A percentile compares a stretch with the other conserved stretches of the same genome.
phyloP scores from a whole-genome alignment of 2,797 vertebrate species.

The Sebastes diaconus region DNA sequence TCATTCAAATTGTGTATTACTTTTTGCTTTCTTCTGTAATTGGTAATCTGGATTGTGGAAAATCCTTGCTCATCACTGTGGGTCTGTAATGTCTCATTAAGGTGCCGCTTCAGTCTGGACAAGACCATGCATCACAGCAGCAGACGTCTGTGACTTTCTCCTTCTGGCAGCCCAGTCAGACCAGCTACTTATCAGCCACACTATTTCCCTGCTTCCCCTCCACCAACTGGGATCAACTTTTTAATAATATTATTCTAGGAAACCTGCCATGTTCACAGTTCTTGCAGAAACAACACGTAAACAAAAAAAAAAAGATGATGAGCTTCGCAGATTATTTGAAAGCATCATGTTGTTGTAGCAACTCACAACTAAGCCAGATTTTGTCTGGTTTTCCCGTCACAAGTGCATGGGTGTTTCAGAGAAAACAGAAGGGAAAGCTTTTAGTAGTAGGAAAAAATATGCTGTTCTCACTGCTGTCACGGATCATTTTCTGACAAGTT shows the following conservation, averaged over 20 bases:
- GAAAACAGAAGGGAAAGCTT: neutral
- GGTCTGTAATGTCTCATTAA: neutral
- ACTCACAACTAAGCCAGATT: neutral
- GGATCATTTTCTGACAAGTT: slow-evolving; percentile 36
- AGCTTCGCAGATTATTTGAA: neutral
- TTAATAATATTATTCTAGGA: slow-evolving; percentile 13
- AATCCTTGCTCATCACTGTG: neutral
- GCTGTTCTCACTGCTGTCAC: neutral
- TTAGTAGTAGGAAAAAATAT: slow-evolving; percentile 11
- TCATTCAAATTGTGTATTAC: neutral
- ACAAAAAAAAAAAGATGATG: neutral
- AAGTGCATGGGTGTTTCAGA: neutral
- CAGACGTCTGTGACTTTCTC: neutral
- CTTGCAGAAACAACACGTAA: neutral
- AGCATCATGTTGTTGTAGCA: neutral
- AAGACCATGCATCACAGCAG: neutral
- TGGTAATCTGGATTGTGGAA: neutral
- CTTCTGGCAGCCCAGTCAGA: neutral
- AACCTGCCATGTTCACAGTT: neutral
- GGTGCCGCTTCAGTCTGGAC: neutral
- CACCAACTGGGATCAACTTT: neutral
- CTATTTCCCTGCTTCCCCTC: slow-evolving; percentile 6
- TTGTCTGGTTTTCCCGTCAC: neutral
- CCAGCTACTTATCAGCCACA: neutral
- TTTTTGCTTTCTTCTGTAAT: neutral